Conservation (phyloP, 1,140 invertebrate genomes). For the Eciton burchellii region DNA sequence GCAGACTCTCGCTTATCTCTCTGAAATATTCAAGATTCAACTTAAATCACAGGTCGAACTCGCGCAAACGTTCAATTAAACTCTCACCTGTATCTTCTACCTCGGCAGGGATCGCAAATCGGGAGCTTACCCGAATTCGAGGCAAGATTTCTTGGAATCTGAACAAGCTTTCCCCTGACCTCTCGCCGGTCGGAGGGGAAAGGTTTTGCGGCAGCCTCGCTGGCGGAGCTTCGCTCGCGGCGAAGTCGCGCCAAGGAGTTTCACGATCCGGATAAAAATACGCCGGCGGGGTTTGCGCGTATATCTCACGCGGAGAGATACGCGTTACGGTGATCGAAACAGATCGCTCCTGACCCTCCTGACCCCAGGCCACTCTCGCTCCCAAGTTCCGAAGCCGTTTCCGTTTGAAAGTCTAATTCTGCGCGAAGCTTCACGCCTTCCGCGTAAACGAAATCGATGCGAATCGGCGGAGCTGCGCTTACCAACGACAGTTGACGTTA, state of each 20-base stretch:
- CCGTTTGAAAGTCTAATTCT: slow-evolving; percentile 56
- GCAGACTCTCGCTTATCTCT: neutral
- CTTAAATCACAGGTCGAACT: neutral
- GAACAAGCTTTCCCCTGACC: slow-evolving; percentile 7
- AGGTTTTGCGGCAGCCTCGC: slow-evolving; percentile 38
- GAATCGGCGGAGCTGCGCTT: slow-evolving; percentile 45
- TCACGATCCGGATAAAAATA: slow-evolving; percentile 49
- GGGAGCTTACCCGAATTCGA: slow-evolving; percentile 15
- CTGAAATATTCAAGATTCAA: neutral
- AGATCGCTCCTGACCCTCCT: slow-evolving; percentile 54
- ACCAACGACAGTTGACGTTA: slow-evolving; percentile 40
- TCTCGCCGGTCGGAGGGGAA: slow-evolving; percentile 18
- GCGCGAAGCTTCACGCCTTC: slow-evolving; percentile 39
- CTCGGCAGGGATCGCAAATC: neutral
- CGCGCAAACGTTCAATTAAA: slow-evolving; percentile 35
- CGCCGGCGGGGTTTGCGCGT: slow-evolving; percentile 16
- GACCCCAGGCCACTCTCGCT: slow-evolving; percentile 33
- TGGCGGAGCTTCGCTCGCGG: slow-evolving; percentile 9
- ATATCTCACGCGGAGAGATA: slow-evolving; percentile 35
- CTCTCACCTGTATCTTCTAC: neutral
- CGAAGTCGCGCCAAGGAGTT: slow-evolving; percentile 47
- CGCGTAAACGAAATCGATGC: slow-evolving; percentile 37
- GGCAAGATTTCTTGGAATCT: slow-evolving; percentile 4
- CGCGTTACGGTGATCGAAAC: slow-evolving; percentile 40
- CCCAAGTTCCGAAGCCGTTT: slow-evolving; percentile 12